Base-by-base conservation (phyloP, 2,888 invertebrate genomes). In the Drosophila barbarae region DNA sequence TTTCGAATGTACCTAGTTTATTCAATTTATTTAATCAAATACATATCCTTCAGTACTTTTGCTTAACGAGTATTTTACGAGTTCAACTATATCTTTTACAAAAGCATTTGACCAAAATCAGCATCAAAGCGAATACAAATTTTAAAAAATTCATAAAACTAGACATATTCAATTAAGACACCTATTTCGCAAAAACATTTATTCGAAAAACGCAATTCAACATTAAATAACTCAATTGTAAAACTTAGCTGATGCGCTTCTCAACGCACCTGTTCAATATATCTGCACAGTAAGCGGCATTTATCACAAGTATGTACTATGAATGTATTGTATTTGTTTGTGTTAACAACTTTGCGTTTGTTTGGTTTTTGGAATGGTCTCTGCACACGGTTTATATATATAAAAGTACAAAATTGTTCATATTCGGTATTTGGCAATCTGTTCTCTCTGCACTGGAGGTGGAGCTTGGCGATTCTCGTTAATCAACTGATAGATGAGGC, bases 271-370 rank as follows among this genome's bases (percentile, higher is more conserved):
- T 58, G 5, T 15, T 44, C 39, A 41, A 28, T 44, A 28, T 53
- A 81, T 72, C 72, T 84, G 72, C 82, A 72, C 74, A 84, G 73
- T 58, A 72, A 81, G 72, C 81, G 78, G 71, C 74, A 71, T 74
- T 81, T 80, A 80, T 80, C 80, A 80, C 80, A 80, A 78, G 78
- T 73, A 68, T 72, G 69, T 74, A 84, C 72, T 84, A 74, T 84
- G 63, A 79, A 82, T 67, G 69, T 42, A 42, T 42, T 42, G 46
- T 55, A 34, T 21, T 15, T 36, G 47, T 58, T 18, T 44, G 52
- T 80, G 68, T 81, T 69, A 75, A 80, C 76, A 80, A 83, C 71
- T 67, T n/a, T 66, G 59, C 61, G 56, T 74, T 52, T 23, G 46
- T 47, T 72, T 65, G 23, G 36, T 56, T 42, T 72, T 76, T 80